These are phyloP conservation scores for Harpalus rufipes DNA, from an alignment of 2,888 invertebrate genomes.

Conservation along the genomic window DNA sequence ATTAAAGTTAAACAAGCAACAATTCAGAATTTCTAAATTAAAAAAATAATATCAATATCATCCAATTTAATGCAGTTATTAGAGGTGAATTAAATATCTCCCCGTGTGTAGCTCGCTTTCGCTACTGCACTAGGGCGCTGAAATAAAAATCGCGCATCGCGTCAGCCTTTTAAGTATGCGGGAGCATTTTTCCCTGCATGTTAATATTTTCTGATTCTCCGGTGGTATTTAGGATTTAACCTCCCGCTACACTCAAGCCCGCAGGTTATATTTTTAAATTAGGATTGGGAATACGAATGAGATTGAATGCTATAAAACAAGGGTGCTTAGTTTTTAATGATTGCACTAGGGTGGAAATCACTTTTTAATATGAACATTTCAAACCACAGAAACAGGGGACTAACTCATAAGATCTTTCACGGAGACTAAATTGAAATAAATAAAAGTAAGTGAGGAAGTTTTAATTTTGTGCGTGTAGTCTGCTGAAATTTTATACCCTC, in stretches of 20 bases:
- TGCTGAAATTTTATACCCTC: not conserved
- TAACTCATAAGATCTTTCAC: slow-evolving; percentile 1
- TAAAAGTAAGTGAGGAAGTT: not conserved
- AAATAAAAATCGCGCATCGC: slow-evolving; percentile 31
- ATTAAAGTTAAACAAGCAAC: too few species aligned
- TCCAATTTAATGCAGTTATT: too few species aligned
- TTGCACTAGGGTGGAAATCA: slow-evolving; percentile 44
- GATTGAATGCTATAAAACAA: slow-evolving; percentile 24
- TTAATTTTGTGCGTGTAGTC: slow-evolving; percentile 1
- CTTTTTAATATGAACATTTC: slow-evolving; percentile 40
- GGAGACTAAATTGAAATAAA: slow-evolving; percentile 17
- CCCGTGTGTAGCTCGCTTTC: not conserved
- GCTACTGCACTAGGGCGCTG: not conserved
- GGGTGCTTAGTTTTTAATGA: slow-evolving; percentile 51
- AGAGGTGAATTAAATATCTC: not conserved
- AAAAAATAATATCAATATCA: too few species aligned
- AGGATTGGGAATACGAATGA: slow-evolving; percentile 39
- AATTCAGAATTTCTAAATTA: too few species aligned
- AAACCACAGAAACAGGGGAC: slow-evolving; percentile 10
- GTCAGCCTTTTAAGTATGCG: slow-evolving; percentile 11
- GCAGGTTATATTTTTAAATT: slow-evolving; percentile 50
- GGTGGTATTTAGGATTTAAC: slow-evolving; percentile 46
- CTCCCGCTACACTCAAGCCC: slow-evolving; percentile 11
- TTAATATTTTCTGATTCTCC: slow-evolving; percentile 48
- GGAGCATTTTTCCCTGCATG: not conserved